phyloP scores from a whole-genome alignment of 1,140 invertebrate species.

The Physella acuta region DNA sequence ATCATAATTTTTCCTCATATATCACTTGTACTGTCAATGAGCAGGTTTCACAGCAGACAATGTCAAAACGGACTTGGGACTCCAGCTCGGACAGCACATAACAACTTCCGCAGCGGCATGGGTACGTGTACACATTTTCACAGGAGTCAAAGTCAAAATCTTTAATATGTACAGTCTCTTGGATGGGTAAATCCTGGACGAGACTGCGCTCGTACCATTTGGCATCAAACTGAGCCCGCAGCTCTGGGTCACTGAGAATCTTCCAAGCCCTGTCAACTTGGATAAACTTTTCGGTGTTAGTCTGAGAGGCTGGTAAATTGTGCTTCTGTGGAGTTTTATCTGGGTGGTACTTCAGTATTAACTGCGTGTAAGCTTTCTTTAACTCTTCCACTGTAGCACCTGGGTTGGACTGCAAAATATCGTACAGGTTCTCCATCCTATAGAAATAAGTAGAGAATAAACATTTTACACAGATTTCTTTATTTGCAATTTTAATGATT shows the following conservation, averaged over 20 bases:
- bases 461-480: too few species aligned
- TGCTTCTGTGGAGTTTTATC: constrained; percentile 36
- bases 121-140: constrained; percentile 29
- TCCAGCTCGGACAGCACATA: constrained; percentile 40
- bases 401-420: constrained; percentile 35
- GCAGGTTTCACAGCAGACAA: constrained; percentile 54
- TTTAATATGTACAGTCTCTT: constrained; percentile 45
- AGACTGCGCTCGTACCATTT: constrained; percentile 45
- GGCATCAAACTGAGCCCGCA: constrained; percentile 43
- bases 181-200: constrained; percentile 48
- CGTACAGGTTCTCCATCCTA: constrained; percentile 49
- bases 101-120: constrained; percentile 50
- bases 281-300: constrained; percentile 34
- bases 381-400: constrained; percentile 34
- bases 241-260: constrained; percentile 41
- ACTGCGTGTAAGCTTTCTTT: constrained; percentile 37
- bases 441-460: too few species aligned
- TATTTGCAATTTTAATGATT: too few species aligned
- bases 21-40: constrained; percentile 43
- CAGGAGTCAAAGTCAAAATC: constrained; percentile 38
- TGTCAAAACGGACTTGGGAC: constrained; percentile 40
- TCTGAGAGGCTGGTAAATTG: background rate
- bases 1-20: too few species aligned
- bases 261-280: constrained; percentile 47
- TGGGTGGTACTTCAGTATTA: constrained; percentile 43